A percentile compares a stretch with the other conserved stretches of the same genome.
Conservation (phyloP, 2,113 vertebrate species). For the Origma solitaria region DNA sequence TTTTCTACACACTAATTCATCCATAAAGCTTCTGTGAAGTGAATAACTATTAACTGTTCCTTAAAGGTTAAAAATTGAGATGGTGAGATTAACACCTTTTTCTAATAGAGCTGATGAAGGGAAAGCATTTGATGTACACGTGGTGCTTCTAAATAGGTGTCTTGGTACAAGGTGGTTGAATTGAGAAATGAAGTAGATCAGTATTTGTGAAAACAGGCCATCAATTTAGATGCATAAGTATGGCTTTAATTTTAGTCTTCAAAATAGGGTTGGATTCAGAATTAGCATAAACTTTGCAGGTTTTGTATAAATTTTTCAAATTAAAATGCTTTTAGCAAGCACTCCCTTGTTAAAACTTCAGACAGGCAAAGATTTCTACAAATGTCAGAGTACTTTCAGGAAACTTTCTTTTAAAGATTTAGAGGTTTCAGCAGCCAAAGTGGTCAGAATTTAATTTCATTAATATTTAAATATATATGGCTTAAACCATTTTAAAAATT, state of each 20-base stretch:
- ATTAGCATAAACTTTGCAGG: background rate
- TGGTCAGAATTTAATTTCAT: background rate
- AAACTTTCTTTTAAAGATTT: background rate
- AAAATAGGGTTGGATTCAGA: background rate
- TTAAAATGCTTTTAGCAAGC: background rate
- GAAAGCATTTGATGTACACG: background rate
- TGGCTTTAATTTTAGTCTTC: background rate
- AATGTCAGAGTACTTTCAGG: background rate
- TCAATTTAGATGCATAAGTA: background rate
- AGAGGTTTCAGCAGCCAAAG: background rate
- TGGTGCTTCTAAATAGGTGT: background rate
- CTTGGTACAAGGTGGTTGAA: background rate
- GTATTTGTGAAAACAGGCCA: background rate
- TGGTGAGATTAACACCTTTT: background rate
- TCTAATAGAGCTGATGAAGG: background rate
- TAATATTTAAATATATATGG: background rate
- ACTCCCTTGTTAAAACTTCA: background rate
- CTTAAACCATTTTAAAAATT: background rate
- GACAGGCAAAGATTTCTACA: background rate
- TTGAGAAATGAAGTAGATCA: background rate
- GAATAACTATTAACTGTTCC: background rate
- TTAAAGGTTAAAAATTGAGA: background rate
- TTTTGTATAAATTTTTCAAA: background rate
- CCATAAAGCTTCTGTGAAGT: background rate
- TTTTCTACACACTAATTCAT: conserved; percentile 5